phyloP scores from a whole-genome alignment of 2,113 vertebrate genomes.

The Apodemus speciosus region DNA sequence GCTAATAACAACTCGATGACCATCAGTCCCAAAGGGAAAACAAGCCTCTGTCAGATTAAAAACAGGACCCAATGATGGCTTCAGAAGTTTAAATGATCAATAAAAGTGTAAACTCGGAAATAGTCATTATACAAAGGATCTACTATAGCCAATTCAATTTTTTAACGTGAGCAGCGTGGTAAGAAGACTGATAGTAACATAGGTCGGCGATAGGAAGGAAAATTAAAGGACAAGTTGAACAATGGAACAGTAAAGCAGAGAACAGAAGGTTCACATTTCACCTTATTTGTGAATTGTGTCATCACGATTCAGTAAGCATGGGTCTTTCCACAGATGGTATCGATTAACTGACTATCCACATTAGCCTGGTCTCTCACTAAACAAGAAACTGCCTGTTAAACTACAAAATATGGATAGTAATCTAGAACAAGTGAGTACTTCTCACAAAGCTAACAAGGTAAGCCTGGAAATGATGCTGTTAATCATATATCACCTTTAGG shows the following conservation, averaged over 20 bases:
- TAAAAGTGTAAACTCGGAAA: not conserved
- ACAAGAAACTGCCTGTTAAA: not conserved
- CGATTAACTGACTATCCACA: not conserved
- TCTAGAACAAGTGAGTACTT: constrained; percentile 17
- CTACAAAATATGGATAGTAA: not conserved
- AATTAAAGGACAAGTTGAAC: not conserved
- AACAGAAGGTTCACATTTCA: not conserved
- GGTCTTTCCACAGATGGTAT: not conserved
- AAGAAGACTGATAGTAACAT: not conserved
- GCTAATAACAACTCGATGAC: not conserved
- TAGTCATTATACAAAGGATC: not conserved
- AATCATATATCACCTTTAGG: not conserved
- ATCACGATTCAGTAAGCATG: not conserved
- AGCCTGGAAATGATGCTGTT: constrained; percentile 20
- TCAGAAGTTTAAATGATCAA: not conserved
- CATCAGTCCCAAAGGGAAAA: not conserved
- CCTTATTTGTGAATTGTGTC: not conserved
- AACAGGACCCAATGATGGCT: not conserved
- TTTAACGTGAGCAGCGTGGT: not conserved
- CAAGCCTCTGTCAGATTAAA: not conserved
- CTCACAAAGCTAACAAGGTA: not conserved
- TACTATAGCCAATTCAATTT: not conserved
- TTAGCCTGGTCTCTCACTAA: not conserved
- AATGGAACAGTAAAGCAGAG: not conserved
- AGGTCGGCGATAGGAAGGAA: not conserved